A percentile compares a stretch with the other conserved stretches of the same genome.
Conservation (phyloP, 2,888 invertebrate species). For the Glaucopsyche alexis region DNA sequence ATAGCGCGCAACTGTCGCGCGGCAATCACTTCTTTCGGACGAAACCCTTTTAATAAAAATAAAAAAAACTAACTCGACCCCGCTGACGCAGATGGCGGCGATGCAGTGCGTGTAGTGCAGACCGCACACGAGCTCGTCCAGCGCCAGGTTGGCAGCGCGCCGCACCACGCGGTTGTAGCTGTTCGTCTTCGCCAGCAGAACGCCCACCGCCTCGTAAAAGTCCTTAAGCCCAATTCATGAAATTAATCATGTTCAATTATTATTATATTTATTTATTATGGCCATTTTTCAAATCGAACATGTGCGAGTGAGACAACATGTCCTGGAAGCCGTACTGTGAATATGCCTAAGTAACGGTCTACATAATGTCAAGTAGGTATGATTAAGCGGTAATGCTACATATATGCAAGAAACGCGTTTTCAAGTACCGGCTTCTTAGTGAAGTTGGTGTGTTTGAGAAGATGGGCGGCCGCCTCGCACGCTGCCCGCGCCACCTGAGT, state of each 20-base stretch:
- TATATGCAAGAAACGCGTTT: background rate
- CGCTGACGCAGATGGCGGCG: slow-evolving; percentile 72
- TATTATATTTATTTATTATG: no score
- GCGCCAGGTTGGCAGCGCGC: slow-evolving; percentile 85
- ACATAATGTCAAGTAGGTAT: no score
- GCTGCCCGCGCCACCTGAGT: slow-evolving; percentile 63
- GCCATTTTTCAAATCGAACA: no score
- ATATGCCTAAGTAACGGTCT: no score
- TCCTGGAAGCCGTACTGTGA: no score
- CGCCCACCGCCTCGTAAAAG: slow-evolving; percentile 84
- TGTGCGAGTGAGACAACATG: no score
- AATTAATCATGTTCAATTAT: slow-evolving; percentile 14
- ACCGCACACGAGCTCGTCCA: slow-evolving; percentile 84
- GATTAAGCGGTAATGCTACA: background rate
- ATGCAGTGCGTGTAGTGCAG: slow-evolving; percentile 80
- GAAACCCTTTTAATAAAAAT: no score
- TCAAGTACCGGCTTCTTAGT: slow-evolving; percentile 65
- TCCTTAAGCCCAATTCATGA: slow-evolving; percentile 72
- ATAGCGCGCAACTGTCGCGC: no score
- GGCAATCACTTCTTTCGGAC: no score
- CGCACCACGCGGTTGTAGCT: slow-evolving; percentile 87
- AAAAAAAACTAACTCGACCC: slow-evolving; percentile 49
- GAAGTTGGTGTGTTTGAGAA: slow-evolving; percentile 68
- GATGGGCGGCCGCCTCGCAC: slow-evolving; percentile 57
- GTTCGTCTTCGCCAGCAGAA: slow-evolving; percentile 84